phyloP scores from a whole-genome alignment of 2,113 vertebrate genomes.

The Ammospiza nelsoni region DNA sequence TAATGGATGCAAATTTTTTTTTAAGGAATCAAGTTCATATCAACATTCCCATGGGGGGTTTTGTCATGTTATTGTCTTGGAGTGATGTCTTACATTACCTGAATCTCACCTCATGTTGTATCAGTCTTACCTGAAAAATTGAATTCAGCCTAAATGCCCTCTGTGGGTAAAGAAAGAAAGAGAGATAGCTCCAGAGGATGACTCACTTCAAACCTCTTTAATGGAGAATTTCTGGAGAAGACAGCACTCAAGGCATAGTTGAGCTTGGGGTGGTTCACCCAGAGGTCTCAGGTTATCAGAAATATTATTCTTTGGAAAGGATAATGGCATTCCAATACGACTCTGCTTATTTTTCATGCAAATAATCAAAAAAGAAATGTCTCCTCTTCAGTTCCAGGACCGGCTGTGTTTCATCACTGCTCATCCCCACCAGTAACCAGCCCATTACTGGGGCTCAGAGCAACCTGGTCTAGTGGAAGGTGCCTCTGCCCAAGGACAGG shows the following conservation, averaged over 20 bases:
- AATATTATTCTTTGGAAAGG: neutral
- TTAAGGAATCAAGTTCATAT: neutral
- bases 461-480: neutral
- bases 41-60: neutral
- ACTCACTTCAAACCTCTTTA: neutral
- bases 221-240: neutral
- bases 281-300: neutral
- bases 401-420: neutral
- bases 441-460: neutral
- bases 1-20: neutral
- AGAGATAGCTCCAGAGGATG: neutral
- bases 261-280: neutral
- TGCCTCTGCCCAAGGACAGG: neutral
- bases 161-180: neutral
- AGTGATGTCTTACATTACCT: neutral
- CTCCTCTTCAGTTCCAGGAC: neutral
- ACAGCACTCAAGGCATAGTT: neutral
- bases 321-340: neutral
- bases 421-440: neutral
- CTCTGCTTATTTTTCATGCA: neutral
- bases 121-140: neutral
- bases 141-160: neutral
- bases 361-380: neutral
- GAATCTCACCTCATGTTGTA: neutral
- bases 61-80: neutral